Conservation (phyloP, 1,140 invertebrate genomes). For the Apis mellifera region DNA sequence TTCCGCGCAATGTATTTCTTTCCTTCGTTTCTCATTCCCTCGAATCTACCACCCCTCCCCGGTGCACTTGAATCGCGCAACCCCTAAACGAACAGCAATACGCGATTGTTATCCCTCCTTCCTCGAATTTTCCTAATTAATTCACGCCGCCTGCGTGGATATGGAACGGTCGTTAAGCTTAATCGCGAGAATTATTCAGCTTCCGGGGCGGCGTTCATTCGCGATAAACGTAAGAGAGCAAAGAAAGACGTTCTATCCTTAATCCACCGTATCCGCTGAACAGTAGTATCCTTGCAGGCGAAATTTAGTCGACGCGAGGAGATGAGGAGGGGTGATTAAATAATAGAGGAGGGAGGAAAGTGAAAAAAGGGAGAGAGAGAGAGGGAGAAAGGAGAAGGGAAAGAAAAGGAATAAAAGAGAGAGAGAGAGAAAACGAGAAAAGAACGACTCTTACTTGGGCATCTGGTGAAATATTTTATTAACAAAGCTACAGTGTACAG, state of each 20-base stretch:
- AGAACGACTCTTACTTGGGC: not conserved
- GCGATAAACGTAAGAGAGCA: slow-evolving; percentile 20
- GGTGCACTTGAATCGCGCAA: not conserved
- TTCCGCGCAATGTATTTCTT: too few species aligned
- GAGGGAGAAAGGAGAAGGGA: too few species aligned
- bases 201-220: not conserved
- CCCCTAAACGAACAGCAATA: not conserved
- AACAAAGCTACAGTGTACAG: slow-evolving; percentile 8
- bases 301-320: slow-evolving; percentile 17
- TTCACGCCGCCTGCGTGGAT: not conserved
- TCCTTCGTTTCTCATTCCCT: not conserved
- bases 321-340: slow-evolving; percentile 20
- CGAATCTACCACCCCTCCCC: not conserved
- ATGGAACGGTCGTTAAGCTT: slow-evolving; percentile 6
- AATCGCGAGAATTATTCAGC: slow-evolving; percentile 21
- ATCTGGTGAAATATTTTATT: slow-evolving; percentile 42
- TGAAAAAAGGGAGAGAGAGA: not conserved
- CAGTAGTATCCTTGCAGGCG: slow-evolving; percentile 10
- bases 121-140: slow-evolving; percentile 29
- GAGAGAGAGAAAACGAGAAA: slow-evolving; percentile 1
- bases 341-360: slow-evolving; percentile 12
- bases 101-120: slow-evolving; percentile 7
- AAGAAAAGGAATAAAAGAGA: not conserved
- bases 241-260: slow-evolving; percentile 25
- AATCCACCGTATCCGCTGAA: not conserved